Evolutionary conservation across 2,797 vertebrate species (phyloP).

Genomic region (Ctenochaetus hawaiiensis): DNA sequence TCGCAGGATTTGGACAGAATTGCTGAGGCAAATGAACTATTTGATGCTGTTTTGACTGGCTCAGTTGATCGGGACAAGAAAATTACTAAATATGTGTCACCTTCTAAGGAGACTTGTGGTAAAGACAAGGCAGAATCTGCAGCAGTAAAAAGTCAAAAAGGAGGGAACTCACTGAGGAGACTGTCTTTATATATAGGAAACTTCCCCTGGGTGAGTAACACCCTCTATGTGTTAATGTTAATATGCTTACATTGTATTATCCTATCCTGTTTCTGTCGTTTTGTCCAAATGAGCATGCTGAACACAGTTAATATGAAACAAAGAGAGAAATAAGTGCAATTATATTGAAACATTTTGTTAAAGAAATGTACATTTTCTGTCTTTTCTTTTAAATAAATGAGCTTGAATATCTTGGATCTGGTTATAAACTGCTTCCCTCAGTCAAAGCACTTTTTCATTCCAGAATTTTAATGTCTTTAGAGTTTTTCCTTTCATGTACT

Average conservation of each 20-base stretch:
- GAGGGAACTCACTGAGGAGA: conserved; percentile 76
- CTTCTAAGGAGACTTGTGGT: conserved; percentile 66
- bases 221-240: background rate
- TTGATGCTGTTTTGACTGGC: conserved; percentile 93
- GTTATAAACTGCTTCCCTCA: background rate
- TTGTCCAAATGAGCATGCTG: background rate
- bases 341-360: background rate
- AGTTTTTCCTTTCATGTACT: background rate
- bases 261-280: background rate
- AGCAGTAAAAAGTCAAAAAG: conserved; percentile 84
- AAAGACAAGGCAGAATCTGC: conserved; percentile 81
- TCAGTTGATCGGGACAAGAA: conserved; percentile 81
- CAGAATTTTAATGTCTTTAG: background rate
- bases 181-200: conserved; percentile 92
- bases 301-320: background rate
- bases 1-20: conserved; percentile 76
- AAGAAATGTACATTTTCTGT: background rate
- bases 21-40: conserved; percentile 93
- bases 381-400: background rate
- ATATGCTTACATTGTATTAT: background rate
- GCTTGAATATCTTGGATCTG: background rate
- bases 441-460: background rate
- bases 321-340: background rate
- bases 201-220: conserved; percentile 93
- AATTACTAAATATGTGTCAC: conserved; percentile 52